Percentiles rank a stretch among this genome's conserved stretches.
These are phyloP conservation scores for Sebastes itinus DNA, from an alignment of 2,797 vertebrate species.

Conservation along the genomic window DNA sequence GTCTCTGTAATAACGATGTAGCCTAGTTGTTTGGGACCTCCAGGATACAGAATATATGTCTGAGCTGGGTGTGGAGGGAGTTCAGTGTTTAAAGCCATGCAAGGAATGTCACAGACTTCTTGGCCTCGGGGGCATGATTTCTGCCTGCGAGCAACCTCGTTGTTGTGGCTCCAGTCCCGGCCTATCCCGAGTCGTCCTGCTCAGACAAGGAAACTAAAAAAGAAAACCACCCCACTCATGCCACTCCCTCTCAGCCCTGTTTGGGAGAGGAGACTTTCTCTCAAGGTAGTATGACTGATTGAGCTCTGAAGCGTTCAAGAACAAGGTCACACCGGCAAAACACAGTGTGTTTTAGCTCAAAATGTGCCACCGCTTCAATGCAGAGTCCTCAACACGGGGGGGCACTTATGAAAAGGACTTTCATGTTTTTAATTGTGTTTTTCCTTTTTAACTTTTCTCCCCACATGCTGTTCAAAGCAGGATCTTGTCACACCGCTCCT, in stretches of 20 bases:
- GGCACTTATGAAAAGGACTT: background rate
- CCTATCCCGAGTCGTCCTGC: conserved; percentile 10
- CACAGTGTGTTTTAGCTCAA: background rate
- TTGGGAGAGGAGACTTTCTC: conserved; percentile 21
- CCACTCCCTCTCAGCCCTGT: conserved; percentile 38
- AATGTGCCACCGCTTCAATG: background rate
- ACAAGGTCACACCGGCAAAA: conserved; percentile 13
- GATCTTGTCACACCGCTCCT: conserved; percentile 22
- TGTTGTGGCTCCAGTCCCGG: conserved; percentile 31
- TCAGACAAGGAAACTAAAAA: conserved; percentile 13
- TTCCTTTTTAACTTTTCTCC: background rate
- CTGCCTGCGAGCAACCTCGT: conserved; percentile 24
- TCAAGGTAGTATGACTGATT: conserved; percentile 18
- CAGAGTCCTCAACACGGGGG: background rate
- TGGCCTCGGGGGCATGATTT: conserved; percentile 52
- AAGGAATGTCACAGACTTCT: conserved; percentile 62
- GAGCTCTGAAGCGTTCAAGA: conserved; percentile 2
- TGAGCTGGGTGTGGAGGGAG: conserved; percentile 41
- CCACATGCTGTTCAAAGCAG: background rate
- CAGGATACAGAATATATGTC: conserved; percentile 26
- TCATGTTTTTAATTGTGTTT: background rate
- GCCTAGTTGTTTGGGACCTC: conserved; percentile 28
- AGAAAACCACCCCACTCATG: conserved; percentile 14
- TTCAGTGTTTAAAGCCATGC: conserved; percentile 17
- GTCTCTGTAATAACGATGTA: conserved; percentile 10